Evolutionary conservation across 2,888 invertebrate species (phyloP).

Genomic region (Acanthosepion lycidas): DNA sequence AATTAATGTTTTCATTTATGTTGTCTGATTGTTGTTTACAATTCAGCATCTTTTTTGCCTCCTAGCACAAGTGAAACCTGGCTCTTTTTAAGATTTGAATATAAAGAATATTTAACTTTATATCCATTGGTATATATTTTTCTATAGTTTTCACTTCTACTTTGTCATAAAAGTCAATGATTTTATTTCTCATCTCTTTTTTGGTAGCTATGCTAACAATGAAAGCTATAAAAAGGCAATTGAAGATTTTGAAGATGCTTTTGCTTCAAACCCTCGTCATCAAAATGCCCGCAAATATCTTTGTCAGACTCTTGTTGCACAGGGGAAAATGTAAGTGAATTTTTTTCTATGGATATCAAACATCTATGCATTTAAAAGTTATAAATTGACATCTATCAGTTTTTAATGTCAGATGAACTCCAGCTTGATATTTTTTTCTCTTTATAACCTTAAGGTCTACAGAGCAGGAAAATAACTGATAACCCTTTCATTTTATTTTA

Average conservation of each 20-base stretch:
- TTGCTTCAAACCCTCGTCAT: conserved; percentile 90
- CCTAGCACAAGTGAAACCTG: no score
- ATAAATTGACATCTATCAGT: not conserved
- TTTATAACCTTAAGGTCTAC: not conserved
- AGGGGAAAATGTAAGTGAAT: conserved; percentile 80
- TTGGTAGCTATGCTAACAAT: conserved; percentile 86
- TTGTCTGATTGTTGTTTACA: no score
- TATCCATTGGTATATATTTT: no score
- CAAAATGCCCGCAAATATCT: conserved; percentile 94
- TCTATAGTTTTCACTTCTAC: no score
- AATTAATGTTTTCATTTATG: no score
- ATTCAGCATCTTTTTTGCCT: no score
- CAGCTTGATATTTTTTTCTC: no score
- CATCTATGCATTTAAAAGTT: not conserved
- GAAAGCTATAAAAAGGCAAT: conserved; percentile 94
- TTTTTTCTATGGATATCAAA: not conserved
- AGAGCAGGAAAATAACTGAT: no score
- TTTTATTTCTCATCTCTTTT: not conserved
- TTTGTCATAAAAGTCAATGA: not conserved
- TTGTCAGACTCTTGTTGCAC: conserved; percentile 91
- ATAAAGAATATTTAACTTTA: no score
- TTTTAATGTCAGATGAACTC: no score
- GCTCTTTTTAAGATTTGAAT: no score
- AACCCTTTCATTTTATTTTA: no score
- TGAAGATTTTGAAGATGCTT: conserved; percentile 93